phyloP scores from a whole-genome alignment of 2,113 vertebrate species.

The Dolichallabes microphthalmus region DNA sequence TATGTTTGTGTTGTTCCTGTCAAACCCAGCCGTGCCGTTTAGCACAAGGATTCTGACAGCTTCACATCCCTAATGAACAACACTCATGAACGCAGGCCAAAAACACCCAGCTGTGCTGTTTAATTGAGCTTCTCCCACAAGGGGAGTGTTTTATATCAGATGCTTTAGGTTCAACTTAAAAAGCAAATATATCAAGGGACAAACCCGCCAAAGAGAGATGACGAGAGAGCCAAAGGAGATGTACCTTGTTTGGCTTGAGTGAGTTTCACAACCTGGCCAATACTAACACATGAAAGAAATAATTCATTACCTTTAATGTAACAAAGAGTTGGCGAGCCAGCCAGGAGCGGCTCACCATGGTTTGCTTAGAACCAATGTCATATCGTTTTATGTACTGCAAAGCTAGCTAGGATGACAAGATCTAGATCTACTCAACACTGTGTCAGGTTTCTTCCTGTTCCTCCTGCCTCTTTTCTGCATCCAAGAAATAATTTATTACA shows the following conservation, averaged over 20 bases:
- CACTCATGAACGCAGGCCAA: background rate
- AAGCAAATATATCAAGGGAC: background rate
- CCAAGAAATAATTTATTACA: background rate
- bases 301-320: background rate
- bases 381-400: background rate
- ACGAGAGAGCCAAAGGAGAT: no score
- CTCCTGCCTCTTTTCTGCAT: background rate
- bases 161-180: background rate
- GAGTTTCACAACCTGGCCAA: background rate
- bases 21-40: background rate
- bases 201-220: no score
- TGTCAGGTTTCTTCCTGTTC: background rate
- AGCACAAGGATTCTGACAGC: background rate
- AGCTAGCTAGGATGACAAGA: background rate
- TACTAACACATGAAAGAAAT: background rate
- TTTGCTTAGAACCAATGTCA: background rate
- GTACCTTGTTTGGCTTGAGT: background rate
- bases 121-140: constrained; percentile 1
- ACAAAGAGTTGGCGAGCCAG: background rate
- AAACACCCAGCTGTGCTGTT: constrained; percentile 1
- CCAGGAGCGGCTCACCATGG: background rate
- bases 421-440: background rate
- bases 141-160: background rate
- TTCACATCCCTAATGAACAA: background rate
- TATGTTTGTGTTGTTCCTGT: constrained; percentile 1